These are phyloP conservation scores for Xiphophorus maculatus DNA, from an alignment of 2,113 vertebrate species.

Conservation along the genomic window DNA sequence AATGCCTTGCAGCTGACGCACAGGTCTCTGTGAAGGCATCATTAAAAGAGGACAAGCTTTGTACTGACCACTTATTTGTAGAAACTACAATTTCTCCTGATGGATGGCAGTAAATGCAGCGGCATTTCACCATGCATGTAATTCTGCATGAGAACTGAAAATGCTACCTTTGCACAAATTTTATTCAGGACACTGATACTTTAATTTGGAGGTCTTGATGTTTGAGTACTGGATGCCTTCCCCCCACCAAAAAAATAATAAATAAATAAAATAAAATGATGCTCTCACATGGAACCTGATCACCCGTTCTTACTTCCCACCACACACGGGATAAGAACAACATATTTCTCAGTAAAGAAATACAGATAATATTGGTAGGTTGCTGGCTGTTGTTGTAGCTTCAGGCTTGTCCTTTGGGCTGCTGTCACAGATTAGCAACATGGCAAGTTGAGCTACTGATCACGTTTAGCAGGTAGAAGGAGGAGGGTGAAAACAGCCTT, in stretches of 20 bases:
- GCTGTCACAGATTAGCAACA: slow-evolving; percentile 59
- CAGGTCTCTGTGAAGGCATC: neutral
- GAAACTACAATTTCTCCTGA: neutral
- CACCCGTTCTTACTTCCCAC: slow-evolving; percentile 65
- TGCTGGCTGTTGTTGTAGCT: slow-evolving; percentile 57
- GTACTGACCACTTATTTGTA: neutral
- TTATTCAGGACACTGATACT: slow-evolving; percentile 47
- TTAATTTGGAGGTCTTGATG: slow-evolving; percentile 54
- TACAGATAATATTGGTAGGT: slow-evolving; percentile 66
- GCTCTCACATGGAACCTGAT: slow-evolving; percentile 56
- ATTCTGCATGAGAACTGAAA: slow-evolving; percentile 40
- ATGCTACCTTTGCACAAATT: slow-evolving; percentile 29
- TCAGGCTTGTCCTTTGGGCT: slow-evolving; percentile 59
- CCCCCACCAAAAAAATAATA: slow-evolving; percentile 9
- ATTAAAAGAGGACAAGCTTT: slow-evolving; percentile 13
- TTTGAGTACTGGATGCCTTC: slow-evolving; percentile 39
- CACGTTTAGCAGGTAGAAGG: slow-evolving; percentile 22
- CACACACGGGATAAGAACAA: slow-evolving; percentile 64
- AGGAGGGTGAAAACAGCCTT: slow-evolving; percentile 16
- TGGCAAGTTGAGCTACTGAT: slow-evolving; percentile 30
- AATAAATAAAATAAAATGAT: neutral
- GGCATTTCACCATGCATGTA: neutral
- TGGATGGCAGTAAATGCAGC: slow-evolving; percentile 18
- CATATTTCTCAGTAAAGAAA: slow-evolving; percentile 70
- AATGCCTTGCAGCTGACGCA: neutral